phyloP scores from a whole-genome alignment of 2,888 invertebrate genomes.

The Kuschelorhynchus macadamiae region DNA sequence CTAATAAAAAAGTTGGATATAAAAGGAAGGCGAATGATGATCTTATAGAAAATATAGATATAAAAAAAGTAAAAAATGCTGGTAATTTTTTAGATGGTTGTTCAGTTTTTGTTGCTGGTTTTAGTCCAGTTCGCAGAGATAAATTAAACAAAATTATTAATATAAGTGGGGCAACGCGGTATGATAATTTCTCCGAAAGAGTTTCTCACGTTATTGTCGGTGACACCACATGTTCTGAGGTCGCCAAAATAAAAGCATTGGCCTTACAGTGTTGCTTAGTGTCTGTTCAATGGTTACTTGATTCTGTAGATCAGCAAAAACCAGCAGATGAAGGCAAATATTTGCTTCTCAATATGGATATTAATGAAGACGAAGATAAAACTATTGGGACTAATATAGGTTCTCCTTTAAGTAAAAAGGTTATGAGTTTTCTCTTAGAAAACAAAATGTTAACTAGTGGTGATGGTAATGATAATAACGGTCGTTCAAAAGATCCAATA shows the following conservation, averaged over 20 bases:
- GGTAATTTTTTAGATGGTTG: slow-evolving; percentile 92
- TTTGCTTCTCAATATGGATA: slow-evolving; percentile 53
- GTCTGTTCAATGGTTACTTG: slow-evolving; percentile 81
- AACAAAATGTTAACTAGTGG: neutral
- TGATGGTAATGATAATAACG: neutral
- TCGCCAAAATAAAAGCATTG: slow-evolving; percentile 63
- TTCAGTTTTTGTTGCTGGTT: slow-evolving; percentile 80
- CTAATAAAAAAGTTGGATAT: neutral
- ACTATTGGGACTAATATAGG: slow-evolving; percentile 53
- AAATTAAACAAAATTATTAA: slow-evolving; percentile 80
- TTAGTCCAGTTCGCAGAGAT: slow-evolving; percentile 74
- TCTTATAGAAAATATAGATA: slow-evolving; percentile 70
- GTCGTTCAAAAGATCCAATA: slow-evolving; percentile 7
- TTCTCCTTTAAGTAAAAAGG: slow-evolving; percentile 76
- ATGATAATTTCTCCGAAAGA: slow-evolving; percentile 81
- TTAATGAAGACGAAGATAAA: slow-evolving; percentile 68
- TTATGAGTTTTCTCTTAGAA: slow-evolving; percentile 54
- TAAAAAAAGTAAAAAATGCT: slow-evolving; percentile 78
- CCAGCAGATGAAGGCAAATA: slow-evolving; percentile 73
- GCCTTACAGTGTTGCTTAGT: slow-evolving; percentile 71
- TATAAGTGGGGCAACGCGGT: slow-evolving; percentile 86
- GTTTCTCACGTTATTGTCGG: slow-evolving; percentile 87
- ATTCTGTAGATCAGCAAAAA: slow-evolving; percentile 77
- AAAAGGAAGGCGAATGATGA: slow-evolving; percentile 43
- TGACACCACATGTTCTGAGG: slow-evolving; percentile 71